Percentiles rank a stretch among this genome's conserved stretches.
Conservation (phyloP, 2,888 invertebrate genomes). For the Drosophila tripunctata region DNA sequence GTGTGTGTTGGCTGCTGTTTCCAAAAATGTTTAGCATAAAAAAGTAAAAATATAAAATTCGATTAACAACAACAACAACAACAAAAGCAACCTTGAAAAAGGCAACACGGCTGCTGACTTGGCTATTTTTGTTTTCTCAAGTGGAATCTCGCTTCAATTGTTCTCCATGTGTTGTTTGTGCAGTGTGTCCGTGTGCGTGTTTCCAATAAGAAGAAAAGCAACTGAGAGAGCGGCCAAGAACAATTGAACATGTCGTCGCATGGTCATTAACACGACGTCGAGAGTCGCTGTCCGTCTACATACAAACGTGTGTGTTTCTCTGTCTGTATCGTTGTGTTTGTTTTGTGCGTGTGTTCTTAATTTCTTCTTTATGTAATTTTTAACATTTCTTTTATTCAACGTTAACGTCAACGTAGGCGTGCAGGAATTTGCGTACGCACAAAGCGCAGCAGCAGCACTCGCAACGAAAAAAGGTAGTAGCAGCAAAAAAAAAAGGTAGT, state of each 20-base stretch:
- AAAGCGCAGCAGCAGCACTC: slow-evolving; percentile 39
- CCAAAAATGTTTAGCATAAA: slow-evolving; percentile 73
- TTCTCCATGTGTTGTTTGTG: slow-evolving; percentile 57
- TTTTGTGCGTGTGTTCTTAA: slow-evolving; percentile 45
- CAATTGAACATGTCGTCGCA: slow-evolving; percentile 65
- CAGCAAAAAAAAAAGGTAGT: slow-evolving; percentile 25
- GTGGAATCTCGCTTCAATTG: slow-evolving; percentile 60
- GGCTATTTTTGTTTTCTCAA: slow-evolving; percentile 62
- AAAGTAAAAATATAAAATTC: slow-evolving; percentile 56
- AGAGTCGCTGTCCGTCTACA: slow-evolving; percentile 9
- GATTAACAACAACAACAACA: slow-evolving; percentile 72
- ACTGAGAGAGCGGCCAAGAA: slow-evolving; percentile 42
- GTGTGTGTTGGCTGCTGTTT: slow-evolving; percentile 49
- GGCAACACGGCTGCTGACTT: slow-evolving; percentile 48
- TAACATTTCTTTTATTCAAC: slow-evolving; percentile 44
- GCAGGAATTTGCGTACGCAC: slow-evolving; percentile 68
- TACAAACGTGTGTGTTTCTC: slow-evolving; percentile 1
- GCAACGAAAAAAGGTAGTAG: slow-evolving; percentile 42
- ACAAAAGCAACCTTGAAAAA: slow-evolving; percentile 74
- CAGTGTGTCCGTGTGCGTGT: slow-evolving; percentile 35
- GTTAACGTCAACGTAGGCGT: slow-evolving; percentile 53
- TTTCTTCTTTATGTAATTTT: slow-evolving; percentile 51
- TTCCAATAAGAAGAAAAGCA: slow-evolving; percentile 60
- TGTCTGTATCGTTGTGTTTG: slow-evolving; percentile 37
- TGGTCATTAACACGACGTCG: slow-evolving; percentile 57